These are phyloP conservation scores for Amphiprion clarkii DNA, from an alignment of 2,797 vertebrate genomes.

Conservation along the genomic window DNA sequence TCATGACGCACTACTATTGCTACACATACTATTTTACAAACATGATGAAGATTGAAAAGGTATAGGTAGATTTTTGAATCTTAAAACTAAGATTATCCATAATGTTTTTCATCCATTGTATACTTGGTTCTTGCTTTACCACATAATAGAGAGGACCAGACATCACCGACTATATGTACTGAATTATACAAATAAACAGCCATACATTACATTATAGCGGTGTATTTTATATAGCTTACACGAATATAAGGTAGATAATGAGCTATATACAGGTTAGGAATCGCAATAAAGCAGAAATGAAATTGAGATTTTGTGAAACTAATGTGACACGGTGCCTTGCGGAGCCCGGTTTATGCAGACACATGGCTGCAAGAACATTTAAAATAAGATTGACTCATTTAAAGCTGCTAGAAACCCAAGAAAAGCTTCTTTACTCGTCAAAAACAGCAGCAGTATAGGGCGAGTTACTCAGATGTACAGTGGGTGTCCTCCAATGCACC, in stretches of 20 bases:
- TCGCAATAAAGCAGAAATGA: background rate
- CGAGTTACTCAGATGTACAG: slow-evolving; percentile 7
- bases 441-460: background rate
- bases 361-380: background rate
- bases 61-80: background rate
- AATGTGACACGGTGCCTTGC: background rate
- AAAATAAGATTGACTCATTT: background rate
- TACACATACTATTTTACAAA: background rate
- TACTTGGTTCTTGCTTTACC: slow-evolving; percentile 1
- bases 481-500: background rate
- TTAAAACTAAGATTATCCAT: background rate
- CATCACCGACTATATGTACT: background rate
- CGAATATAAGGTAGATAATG: background rate
- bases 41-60: background rate
- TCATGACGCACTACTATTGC: background rate
- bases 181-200: background rate
- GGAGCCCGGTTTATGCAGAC: background rate
- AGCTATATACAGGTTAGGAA: background rate
- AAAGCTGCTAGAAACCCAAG: background rate
- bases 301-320: background rate
- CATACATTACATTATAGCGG: no score
- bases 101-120: background rate
- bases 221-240: background rate
- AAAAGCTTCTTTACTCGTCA: background rate
- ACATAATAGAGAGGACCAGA: background rate